A percentile compares a stretch with the other conserved stretches of the same genome.
Conservation (phyloP, 2,888 invertebrate genomes). For the Caenorhabditis imperialis region DNA sequence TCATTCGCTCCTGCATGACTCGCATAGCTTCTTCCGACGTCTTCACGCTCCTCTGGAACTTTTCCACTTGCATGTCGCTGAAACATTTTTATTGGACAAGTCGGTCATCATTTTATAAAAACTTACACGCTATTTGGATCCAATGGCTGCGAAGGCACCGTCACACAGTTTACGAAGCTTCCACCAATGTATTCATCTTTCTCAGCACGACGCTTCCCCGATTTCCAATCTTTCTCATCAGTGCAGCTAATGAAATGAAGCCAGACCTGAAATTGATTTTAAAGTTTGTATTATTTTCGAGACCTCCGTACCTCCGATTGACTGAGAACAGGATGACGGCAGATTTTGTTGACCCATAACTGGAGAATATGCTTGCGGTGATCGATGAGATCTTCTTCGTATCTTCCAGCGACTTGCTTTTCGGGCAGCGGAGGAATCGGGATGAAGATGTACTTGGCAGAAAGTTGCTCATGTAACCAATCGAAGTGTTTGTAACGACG, state of each 20-base stretch:
- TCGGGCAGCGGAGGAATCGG: constrained; percentile 97
- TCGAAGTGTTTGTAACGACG: constrained; percentile 98
- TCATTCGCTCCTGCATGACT: constrained; percentile 86
- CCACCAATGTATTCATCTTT: constrained; percentile 91
- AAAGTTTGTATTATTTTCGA: background rate
- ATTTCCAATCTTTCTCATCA: constrained; percentile 97
- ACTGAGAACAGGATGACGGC: constrained; percentile 94
- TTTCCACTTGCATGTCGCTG: constrained; percentile 88
- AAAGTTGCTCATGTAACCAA: constrained; percentile 94
- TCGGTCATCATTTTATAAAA: background rate
- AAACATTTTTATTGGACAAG: constrained; percentile 38
- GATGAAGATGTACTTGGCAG: constrained; percentile 93
- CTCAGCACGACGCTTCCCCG: constrained; percentile 94
- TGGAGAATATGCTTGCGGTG: constrained; percentile 93
- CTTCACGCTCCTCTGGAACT: constrained; percentile 87
- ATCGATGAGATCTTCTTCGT: constrained; percentile 96
- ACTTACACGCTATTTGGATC: constrained; percentile 81
- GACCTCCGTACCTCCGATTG: constrained; percentile 81
- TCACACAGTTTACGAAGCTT: constrained; percentile 90
- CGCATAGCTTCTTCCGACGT: constrained; percentile 91
- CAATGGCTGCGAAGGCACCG: constrained; percentile 87
- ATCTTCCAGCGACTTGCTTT: constrained; percentile 94
- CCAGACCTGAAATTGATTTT: constrained; percentile 89
- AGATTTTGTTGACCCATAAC: constrained; percentile 96
- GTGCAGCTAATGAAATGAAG: constrained; percentile 96